A percentile compares a stretch with the other conserved stretches of the same genome.
Evolutionary conservation across 2,113 vertebrate species (phyloP).

Genomic region (Prietella phreatophila): DNA sequence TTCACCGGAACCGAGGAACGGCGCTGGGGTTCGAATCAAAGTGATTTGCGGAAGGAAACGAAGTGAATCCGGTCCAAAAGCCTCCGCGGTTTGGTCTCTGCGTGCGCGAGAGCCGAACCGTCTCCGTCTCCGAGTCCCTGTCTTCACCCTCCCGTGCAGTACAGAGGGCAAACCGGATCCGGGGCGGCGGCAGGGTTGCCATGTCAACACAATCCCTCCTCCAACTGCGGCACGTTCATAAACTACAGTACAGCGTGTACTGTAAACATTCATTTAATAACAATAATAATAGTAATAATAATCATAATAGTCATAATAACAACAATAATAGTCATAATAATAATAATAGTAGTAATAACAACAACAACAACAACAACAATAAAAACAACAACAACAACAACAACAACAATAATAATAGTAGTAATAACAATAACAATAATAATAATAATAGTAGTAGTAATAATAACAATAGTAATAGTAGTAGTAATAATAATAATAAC

Average conservation of each 20-base stretch:
- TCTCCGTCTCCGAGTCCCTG: neutral
- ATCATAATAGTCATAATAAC: neutral
- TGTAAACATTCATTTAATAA: neutral
- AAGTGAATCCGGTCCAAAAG: neutral
- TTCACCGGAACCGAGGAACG: neutral
- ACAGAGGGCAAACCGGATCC: constrained; percentile 31
- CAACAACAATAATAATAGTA: too few species aligned
- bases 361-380: neutral
- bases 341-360: neutral
- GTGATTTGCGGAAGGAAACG: neutral
- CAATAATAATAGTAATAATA: neutral
- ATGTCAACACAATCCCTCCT: constrained; percentile 10
- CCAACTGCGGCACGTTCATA: neutral
- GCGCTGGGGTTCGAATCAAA: neutral
- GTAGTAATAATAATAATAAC: too few species aligned
- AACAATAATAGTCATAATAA: neutral
- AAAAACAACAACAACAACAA: neutral
- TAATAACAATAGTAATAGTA: too few species aligned
- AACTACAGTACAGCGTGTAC: neutral
- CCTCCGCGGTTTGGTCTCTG: neutral
- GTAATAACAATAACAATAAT: too few species aligned
- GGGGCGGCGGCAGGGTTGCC: constrained; percentile 38
- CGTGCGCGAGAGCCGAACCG: neutral
- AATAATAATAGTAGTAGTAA: too few species aligned
- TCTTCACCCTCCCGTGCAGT: constrained; percentile 25